Evolutionary conservation across 2,888 invertebrate genomes (phyloP).

Genomic region (Invenusta paracnida): DNA sequence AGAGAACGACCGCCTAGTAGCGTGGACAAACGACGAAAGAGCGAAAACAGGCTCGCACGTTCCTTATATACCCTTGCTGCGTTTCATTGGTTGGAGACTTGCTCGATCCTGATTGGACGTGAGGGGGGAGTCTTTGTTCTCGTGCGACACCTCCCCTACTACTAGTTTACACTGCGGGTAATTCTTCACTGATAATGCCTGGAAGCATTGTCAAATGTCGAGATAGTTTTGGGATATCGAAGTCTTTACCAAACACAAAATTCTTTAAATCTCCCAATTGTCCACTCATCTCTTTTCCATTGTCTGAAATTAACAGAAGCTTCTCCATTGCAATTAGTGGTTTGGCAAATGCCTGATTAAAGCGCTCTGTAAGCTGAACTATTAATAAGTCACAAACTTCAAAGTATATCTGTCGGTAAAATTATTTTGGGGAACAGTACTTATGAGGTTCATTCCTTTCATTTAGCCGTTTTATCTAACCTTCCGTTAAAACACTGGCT

Average conservation of each 20-base stretch:
- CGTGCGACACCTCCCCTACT: too few relatives aligned
- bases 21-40: too few relatives aligned
- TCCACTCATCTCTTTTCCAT: neutral
- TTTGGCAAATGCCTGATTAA: neutral
- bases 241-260: neutral
- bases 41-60: too few relatives aligned
- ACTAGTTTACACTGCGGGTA: too few relatives aligned
- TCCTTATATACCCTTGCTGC: too few relatives aligned
- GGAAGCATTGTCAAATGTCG: neutral
- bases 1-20: too few relatives aligned
- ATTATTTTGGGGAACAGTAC: neutral
- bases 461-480: neutral
- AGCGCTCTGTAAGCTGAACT: neutral
- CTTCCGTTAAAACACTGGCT: neutral
- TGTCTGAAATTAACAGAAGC: neutral
- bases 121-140: too few relatives aligned
- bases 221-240: neutral
- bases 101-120: too few relatives aligned
- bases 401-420: neutral
- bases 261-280: neutral
- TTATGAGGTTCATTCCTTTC: neutral
- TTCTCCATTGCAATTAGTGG: neutral
- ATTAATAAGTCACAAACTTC: neutral
- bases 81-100: too few relatives aligned
- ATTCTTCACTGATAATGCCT: neutral